These are phyloP conservation scores for Xestia ashworthii DNA, from an alignment of 2,888 invertebrate genomes.

Conservation along the genomic window DNA sequence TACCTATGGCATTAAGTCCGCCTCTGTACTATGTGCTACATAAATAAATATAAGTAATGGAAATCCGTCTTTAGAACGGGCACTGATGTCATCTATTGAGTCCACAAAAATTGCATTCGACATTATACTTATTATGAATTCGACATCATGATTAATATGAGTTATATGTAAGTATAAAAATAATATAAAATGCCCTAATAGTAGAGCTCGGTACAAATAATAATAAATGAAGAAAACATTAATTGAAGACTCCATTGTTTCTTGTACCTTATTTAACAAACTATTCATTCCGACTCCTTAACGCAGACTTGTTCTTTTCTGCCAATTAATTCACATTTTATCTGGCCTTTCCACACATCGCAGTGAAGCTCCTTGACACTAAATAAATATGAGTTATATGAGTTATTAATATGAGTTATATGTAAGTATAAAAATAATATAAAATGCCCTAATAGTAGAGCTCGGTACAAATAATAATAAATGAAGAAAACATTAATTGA, in stretches of 20 bases:
- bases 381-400: conserved; percentile 47
- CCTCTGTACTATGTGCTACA: too few relatives aligned
- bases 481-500: neutral
- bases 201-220: neutral
- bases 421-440: neutral
- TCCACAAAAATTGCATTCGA: neutral
- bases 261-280: neutral
- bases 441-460: neutral
- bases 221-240: neutral
- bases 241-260: neutral
- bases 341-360: conserved; percentile 40
- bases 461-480: neutral
- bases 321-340: conserved; percentile 31
- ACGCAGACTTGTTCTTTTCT: conserved; percentile 17
- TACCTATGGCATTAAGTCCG: too few relatives aligned
- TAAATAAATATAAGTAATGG: neutral
- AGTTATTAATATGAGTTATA: too few relatives aligned
- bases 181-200: neutral
- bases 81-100: too few relatives aligned
- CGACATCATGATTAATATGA: too few relatives aligned
- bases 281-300: neutral
- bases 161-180: too few relatives aligned
- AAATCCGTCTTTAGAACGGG: neutral
- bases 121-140: neutral
- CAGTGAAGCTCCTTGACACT: conserved; percentile 54